A percentile compares a stretch with the other conserved stretches of the same genome.
Conservation (phyloP, 1,140 invertebrate genomes). For the Trinorchestia longiramus region DNA sequence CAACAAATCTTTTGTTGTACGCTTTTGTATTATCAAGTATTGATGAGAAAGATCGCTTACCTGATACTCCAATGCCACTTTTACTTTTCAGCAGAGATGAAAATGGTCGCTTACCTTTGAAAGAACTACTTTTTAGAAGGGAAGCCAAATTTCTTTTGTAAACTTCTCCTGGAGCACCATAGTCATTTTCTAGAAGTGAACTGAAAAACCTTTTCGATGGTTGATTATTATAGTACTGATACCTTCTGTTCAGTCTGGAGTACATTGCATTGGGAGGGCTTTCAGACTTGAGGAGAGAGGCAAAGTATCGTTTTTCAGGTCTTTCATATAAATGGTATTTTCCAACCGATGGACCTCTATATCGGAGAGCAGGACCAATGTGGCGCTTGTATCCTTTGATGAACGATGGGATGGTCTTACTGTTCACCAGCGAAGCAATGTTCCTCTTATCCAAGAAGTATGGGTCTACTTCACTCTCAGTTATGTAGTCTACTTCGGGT, state of each 20-base stretch:
- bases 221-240: neutral
- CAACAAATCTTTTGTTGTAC: slow-evolving; percentile 1
- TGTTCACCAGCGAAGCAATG: slow-evolving; percentile 12
- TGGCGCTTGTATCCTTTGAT: slow-evolving; percentile 15
- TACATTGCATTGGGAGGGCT: neutral
- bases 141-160: slow-evolving; percentile 3
- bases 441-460: slow-evolving; percentile 31
- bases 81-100: slow-evolving; percentile 15
- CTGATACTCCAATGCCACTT: slow-evolving; percentile 10
- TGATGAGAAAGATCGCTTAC: slow-evolving; percentile 17
- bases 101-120: slow-evolving; percentile 42
- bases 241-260: neutral
- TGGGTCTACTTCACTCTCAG: neutral
- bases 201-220: slow-evolving; percentile 16
- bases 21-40: slow-evolving; percentile 12
- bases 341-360: slow-evolving; percentile 9
- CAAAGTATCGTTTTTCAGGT: slow-evolving; percentile 38
- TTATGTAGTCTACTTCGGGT: neutral
- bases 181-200: slow-evolving; percentile 29
- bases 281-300: slow-evolving; percentile 24
- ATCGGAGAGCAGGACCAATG: slow-evolving; percentile 33
- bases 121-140: slow-evolving; percentile 13
- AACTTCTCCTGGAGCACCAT: slow-evolving; percentile 19
- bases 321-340: slow-evolving; percentile 24
- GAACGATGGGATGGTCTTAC: slow-evolving; percentile 27